Evolutionary conservation across 2,797 vertebrate species (phyloP).

Genomic region (Tachyglossus aculeatus): DNA sequence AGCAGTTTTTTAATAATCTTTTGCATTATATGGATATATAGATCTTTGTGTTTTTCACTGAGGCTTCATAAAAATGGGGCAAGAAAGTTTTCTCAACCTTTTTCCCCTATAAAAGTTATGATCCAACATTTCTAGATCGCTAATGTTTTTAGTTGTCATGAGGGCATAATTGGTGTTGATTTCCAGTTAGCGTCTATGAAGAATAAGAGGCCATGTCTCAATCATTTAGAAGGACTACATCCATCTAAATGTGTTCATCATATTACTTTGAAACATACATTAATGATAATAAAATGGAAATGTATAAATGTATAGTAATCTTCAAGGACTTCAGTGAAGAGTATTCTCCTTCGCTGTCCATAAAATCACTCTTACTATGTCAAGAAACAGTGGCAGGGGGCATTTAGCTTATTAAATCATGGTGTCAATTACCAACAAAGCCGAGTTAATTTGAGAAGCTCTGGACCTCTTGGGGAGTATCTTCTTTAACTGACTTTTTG

Average conservation of each 20-base stretch:
- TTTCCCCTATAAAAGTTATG: slow-evolving; percentile 10
- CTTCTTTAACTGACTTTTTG: background rate
- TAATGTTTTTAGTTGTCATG: background rate
- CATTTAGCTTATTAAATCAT: background rate
- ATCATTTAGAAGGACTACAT: background rate
- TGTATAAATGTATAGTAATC: background rate
- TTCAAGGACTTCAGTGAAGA: slow-evolving; percentile 25
- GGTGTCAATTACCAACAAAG: background rate
- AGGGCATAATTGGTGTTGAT: background rate
- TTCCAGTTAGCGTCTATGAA: slow-evolving; percentile 1
- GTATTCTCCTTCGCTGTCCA: background rate
- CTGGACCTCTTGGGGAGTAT: background rate
- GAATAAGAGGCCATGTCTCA: background rate
- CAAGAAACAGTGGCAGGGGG: too few species aligned
- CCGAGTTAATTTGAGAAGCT: slow-evolving; percentile 1
- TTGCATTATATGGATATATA: slow-evolving; percentile 38
- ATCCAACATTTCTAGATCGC: slow-evolving; percentile 26
- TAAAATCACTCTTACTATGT: too few species aligned
- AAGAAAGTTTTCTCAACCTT: slow-evolving; percentile 10
- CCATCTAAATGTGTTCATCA: slow-evolving; percentile 11
- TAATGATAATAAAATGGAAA: background rate
- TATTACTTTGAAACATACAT: background rate
- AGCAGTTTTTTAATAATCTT: slow-evolving; percentile 33
- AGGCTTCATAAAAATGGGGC: slow-evolving; percentile 31
- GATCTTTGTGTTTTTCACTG: slow-evolving; percentile 27